Conservation (phyloP, 92 coral and sea anemone genomes). For the Meandrina meandrites region DNA sequence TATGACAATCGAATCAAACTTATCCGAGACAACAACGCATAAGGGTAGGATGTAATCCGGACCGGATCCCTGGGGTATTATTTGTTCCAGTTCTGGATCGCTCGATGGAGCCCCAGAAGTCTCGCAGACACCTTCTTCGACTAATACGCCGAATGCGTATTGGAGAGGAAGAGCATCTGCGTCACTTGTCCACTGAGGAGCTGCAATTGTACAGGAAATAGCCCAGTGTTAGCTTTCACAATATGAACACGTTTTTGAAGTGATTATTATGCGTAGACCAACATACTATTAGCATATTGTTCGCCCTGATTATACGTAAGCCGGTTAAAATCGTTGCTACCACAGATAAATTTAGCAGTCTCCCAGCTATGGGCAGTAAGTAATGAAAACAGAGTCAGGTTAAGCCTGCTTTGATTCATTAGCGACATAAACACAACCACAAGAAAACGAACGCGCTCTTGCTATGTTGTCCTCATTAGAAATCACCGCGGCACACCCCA, state of each 20-base stretch:
- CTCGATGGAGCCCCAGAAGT: not conserved
- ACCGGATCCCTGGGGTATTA: constrained; percentile 51
- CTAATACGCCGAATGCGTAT: not conserved
- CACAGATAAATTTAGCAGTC: no score
- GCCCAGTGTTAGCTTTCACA: not conserved
- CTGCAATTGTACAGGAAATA: not conserved
- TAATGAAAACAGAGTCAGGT: no score
- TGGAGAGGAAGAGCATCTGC: not conserved
- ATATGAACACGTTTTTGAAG: not conserved
- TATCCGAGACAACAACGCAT: constrained; percentile 41
- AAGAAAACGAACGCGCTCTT: no score
- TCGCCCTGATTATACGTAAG: not conserved
- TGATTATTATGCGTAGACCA: not conserved
- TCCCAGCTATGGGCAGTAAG: no score
- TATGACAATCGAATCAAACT: constrained; percentile 42
- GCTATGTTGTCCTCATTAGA: no score
- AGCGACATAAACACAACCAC: no score
- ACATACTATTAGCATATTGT: not conserved
- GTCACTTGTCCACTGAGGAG: constrained; percentile 1
- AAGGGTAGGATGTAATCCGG: constrained; percentile 22
- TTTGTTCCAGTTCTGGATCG: not conserved
- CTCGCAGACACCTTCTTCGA: not conserved
- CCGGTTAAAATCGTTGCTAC: no score
- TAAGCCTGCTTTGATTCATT: no score
- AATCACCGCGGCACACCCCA: no score